A percentile compares a stretch with the other conserved stretches of the same genome.
Conservation (phyloP, 1,140 invertebrate species). For the Phortica variegata region DNA sequence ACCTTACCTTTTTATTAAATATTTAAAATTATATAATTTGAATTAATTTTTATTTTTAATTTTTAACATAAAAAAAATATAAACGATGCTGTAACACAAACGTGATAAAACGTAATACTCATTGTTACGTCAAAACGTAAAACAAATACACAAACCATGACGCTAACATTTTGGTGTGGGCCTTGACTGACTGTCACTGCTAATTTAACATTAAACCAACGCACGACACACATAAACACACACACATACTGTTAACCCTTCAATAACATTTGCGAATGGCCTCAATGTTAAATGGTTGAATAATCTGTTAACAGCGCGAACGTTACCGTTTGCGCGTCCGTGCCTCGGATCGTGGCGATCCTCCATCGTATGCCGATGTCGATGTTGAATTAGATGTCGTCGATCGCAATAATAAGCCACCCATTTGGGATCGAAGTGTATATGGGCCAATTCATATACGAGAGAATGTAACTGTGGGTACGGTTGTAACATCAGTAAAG, state of each 20-base stretch:
- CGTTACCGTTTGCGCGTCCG: conserved; percentile 91
- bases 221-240: conserved; percentile 13
- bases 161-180: conserved; percentile 34
- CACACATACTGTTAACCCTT: not conserved
- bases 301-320: conserved; percentile 74
- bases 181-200: conserved; percentile 20
- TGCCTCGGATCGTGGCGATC: conserved; percentile 86
- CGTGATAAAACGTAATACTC: conserved; percentile 37
- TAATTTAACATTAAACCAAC: not conserved
- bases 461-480: conserved; percentile 97
- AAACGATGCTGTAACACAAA: conserved; percentile 40
- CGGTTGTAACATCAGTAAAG: conserved; percentile 93
- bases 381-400: conserved; percentile 96
- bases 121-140: conserved; percentile 24
- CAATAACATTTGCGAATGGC: conserved; percentile 4
- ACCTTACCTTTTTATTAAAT: not conserved
- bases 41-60: not conserved
- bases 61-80: not conserved
- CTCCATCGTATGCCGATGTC: conserved; percentile 86
- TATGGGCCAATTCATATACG: conserved; percentile 95
- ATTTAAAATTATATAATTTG: not conserved
- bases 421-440: conserved; percentile 88
- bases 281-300: conserved; percentile 14
- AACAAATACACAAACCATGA: conserved; percentile 34
- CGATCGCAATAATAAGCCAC: conserved; percentile 96